Evolutionary conservation across 1,140 invertebrate species (phyloP), one percentile per base, ranked within the genome.

Genomic region (Pomacea maculata): DNA sequence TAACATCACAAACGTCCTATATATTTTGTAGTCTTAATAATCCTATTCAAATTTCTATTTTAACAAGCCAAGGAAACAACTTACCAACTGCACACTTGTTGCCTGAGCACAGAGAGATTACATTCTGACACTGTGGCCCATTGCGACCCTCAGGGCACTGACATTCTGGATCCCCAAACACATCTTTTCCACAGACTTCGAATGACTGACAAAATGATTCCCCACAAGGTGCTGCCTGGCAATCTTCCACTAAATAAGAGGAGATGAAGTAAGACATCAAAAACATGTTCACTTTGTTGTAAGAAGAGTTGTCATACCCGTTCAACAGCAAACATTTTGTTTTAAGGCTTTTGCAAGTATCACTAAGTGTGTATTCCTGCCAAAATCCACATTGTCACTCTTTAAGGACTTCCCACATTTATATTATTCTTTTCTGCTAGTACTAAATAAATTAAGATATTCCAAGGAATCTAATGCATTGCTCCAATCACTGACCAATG

Each of bases 161-260:
- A 83, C 91, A 91, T 14, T 75, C 79, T 57, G 86, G 85, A n/a
- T 85, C 82, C 63, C 95, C 94, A 21, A 93, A 93, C 80, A 95
- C 94, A 71, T 87, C 83, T 0, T 95, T 95, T 68, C 95, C 89
- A 89, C 97, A 98, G 54, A 95, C 93, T 83, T 95, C 94, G 85
- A 94, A 94, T 1, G 92, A 82, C 0, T 94, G 94, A 90, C 96
- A 97, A 8, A 90, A 92, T 81, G 94, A 93, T 45, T 94, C 92
- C 12, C 95, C 95, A 88, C 96, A 97, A 94, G 89, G 96, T 96
- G 0, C 95, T 93, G 1, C 68, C 21, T 65, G 57, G 78, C 80
- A 83, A 14, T 79, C 34, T 19, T 72, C 83, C 80, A 54, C 17
- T 21, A 45, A 34, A 10, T 64, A 29, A 29, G 19, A 57, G 55